These are phyloP conservation scores for Spermophilus dauricus DNA, from an alignment of 2,113 vertebrate genomes.

Conservation along the genomic window DNA sequence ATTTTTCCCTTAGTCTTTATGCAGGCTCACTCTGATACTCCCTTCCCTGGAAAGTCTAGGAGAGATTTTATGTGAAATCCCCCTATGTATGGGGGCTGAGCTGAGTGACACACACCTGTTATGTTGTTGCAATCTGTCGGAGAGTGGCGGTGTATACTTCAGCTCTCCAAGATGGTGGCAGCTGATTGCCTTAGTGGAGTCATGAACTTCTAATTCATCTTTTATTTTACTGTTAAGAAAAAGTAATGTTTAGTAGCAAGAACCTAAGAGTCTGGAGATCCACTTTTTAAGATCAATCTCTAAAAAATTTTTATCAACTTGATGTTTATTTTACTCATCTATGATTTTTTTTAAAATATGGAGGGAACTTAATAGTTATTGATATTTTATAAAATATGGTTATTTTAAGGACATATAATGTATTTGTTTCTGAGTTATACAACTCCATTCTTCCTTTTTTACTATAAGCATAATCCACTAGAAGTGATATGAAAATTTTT, in stretches of 20 bases:
- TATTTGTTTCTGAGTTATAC: not conserved
- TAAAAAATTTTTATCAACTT: not conserved
- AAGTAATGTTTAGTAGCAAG: not conserved
- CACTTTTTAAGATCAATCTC: not conserved
- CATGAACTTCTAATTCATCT: not conserved
- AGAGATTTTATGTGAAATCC: no score
- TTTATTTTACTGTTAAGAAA: not conserved
- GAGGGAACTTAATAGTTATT: not conserved
- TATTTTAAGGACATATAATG: not conserved
- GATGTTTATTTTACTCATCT: not conserved
- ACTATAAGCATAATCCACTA: not conserved
- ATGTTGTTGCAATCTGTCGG: no score
- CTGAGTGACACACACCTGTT: no score
- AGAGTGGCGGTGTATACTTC: no score
- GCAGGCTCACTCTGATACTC: no score
- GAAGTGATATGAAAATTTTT: not conserved
- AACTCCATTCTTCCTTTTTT: not conserved
- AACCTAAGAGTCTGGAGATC: not conserved
- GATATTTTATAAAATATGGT: not conserved
- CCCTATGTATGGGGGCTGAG: no score
- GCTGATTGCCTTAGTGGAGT: no score
- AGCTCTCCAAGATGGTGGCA: no score
- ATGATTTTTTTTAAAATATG: not conserved
- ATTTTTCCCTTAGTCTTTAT: no score
- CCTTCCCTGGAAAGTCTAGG: no score